These are phyloP conservation scores for Oncorhynchus nerka DNA, from an alignment of 2,113 vertebrate genomes.

Conservation along the genomic window DNA sequence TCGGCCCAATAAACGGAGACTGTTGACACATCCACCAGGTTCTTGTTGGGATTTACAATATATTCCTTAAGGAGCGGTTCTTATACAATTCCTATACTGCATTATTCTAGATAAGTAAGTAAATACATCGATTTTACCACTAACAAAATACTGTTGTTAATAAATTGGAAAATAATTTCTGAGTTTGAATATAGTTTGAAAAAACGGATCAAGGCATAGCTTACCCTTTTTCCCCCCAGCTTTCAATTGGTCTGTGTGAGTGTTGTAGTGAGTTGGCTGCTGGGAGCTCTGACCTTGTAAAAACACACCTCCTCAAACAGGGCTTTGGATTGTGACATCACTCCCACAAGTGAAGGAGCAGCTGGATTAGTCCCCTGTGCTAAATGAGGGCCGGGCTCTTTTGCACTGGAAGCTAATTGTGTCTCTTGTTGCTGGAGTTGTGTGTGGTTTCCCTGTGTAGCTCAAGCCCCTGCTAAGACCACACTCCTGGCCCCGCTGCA, in stretches of 20 bases:
- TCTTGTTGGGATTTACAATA: neutral
- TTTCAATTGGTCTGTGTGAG: neutral
- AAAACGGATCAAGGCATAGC: neutral
- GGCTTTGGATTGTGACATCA: conserved; percentile 54
- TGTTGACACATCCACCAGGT: conserved; percentile 38
- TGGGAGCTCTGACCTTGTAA: neutral
- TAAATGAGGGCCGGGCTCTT: neutral
- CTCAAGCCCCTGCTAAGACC: neutral
- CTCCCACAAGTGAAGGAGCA: conserved; percentile 16
- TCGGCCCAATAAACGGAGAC: conserved; percentile 31
- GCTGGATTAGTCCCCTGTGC: conserved; percentile 22
- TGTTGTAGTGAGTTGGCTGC: neutral
- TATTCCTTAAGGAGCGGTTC: neutral
- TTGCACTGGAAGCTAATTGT: conserved; percentile 50
- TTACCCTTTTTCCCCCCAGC: neutral
- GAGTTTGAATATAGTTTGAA: neutral
- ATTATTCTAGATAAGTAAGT: too few relatives aligned
- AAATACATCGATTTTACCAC: too few relatives aligned
- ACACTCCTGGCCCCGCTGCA: neutral
- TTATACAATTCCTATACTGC: too few relatives aligned
- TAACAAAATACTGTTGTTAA: too few relatives aligned
- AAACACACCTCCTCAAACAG: conserved; percentile 41
- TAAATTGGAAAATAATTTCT: neutral
- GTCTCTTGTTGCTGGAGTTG: conserved; percentile 39
- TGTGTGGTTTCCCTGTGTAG: conserved; percentile 21